phyloP scores from a whole-genome alignment of 2,888 invertebrate species.

The Scotopteryx bipunctaria region DNA sequence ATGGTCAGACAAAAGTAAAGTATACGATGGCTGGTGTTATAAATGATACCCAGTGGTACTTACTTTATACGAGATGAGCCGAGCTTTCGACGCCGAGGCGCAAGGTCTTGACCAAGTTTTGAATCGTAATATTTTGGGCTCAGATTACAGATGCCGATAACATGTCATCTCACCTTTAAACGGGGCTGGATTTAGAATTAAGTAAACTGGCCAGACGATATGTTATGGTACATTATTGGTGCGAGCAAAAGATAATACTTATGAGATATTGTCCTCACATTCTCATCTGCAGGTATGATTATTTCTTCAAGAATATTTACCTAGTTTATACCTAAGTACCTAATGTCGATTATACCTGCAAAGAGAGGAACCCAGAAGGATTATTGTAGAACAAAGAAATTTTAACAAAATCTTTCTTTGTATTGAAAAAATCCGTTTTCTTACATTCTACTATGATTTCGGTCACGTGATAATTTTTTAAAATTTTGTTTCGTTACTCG shows the following conservation, averaged over 20 bases:
- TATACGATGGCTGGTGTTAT: constrained; percentile 67
- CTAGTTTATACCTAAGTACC: too few relatives aligned
- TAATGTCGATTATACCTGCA: too few relatives aligned
- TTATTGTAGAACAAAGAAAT: too few relatives aligned
- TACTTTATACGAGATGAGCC: constrained; percentile 62
- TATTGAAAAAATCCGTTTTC: neutral
- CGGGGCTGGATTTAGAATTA: constrained; percentile 58
- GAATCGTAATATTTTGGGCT: constrained; percentile 83
- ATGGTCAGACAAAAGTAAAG: constrained; percentile 65
- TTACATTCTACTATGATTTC: neutral
- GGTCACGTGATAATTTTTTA: neutral
- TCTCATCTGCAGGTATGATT: too few relatives aligned
- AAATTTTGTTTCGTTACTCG: too few relatives aligned
- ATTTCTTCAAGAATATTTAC: too few relatives aligned
- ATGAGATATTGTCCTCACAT: too few relatives aligned
- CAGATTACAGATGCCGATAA: constrained; percentile 80
- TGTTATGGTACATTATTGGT: too few relatives aligned
- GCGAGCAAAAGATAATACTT: too few relatives aligned
- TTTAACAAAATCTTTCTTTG: too few relatives aligned
- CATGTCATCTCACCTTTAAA: constrained; percentile 76
- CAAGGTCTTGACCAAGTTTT: constrained; percentile 81
- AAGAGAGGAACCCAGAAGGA: too few relatives aligned
- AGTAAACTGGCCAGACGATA: too few relatives aligned
- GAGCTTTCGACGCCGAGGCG: constrained; percentile 50
- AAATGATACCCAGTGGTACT: constrained; percentile 69